These are phyloP conservation scores for Cydia pomonella DNA, from an alignment of 1,140 invertebrate genomes.

Conservation along the genomic window DNA sequence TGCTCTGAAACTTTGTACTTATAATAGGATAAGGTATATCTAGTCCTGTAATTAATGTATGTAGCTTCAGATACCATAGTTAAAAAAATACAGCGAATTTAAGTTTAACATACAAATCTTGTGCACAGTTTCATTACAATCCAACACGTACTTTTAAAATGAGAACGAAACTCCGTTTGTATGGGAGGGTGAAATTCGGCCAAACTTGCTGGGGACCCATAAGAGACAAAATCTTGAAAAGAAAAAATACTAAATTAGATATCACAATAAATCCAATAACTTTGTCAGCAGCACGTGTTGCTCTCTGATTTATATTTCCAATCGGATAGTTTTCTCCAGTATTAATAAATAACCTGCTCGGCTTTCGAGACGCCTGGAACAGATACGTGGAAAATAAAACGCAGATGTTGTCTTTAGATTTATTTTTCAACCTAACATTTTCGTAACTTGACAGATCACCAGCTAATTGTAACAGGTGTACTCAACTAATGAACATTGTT, in stretches of 20 bases:
- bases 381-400: slow-evolving; percentile 55
- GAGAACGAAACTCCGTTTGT: too few relatives aligned
- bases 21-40: too few relatives aligned
- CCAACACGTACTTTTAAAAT: too few relatives aligned
- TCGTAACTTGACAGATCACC: slow-evolving; percentile 73
- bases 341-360: neutral
- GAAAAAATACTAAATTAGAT: neutral
- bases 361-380: neutral
- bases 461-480: slow-evolving; percentile 73
- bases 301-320: slow-evolving; percentile 15
- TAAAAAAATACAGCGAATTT: too few relatives aligned
- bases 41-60: too few relatives aligned
- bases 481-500: slow-evolving; percentile 77
- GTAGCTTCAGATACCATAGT: too few relatives aligned
- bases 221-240: neutral
- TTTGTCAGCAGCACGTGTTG: slow-evolving; percentile 12
- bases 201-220: too few relatives aligned
- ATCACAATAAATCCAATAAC: slow-evolving; percentile 17
- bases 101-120: too few relatives aligned
- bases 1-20: too few relatives aligned
- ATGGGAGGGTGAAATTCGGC: too few relatives aligned
- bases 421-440: slow-evolving; percentile 79
- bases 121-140: too few relatives aligned
- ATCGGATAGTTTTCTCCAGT: neutral
- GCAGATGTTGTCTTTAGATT: slow-evolving; percentile 66